phyloP scores from a whole-genome alignment of 1,140 invertebrate genomes.

The Episyrphus balteatus region DNA sequence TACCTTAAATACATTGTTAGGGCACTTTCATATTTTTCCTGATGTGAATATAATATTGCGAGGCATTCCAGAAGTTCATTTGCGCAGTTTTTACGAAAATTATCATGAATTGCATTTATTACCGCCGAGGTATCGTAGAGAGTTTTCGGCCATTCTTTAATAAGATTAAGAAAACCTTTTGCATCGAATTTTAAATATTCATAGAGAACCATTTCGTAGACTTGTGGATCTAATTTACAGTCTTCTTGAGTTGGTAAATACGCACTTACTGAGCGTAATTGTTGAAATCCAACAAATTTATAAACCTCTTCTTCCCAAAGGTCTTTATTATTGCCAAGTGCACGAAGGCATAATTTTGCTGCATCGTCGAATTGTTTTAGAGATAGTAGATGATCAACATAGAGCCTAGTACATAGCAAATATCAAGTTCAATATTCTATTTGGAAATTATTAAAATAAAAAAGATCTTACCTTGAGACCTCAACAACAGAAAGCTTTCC shows the following conservation, averaged over 20 bases:
- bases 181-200: conserved; percentile 85
- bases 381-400: conserved; percentile 72
- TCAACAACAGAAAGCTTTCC: conserved; percentile 33
- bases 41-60: conserved; percentile 83
- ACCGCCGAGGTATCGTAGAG: conserved; percentile 81
- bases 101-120: conserved; percentile 73
- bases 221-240: conserved; percentile 62
- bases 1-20: conserved; percentile 83
- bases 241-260: conserved; percentile 66
- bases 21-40: conserved; percentile 86
- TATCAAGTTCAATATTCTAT: conserved; percentile 2
- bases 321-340: conserved; percentile 68
- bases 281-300: conserved; percentile 77
- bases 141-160: conserved; percentile 76
- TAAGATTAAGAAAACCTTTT: conserved; percentile 68
- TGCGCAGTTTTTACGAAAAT: conserved; percentile 58
- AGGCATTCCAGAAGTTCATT: conserved; percentile 73
- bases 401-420: conserved; percentile 55
- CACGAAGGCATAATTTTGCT: conserved; percentile 70
- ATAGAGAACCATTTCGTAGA: conserved; percentile 93
- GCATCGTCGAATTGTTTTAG: conserved; percentile 68
- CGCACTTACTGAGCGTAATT: conserved; percentile 71
- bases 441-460: background rate
- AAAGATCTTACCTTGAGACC: conserved; percentile 16
- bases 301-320: conserved; percentile 91